Evolutionary conservation across 2,113 vertebrate genomes (phyloP), one percentile per base, ranked within the genome.

Genomic region (Lepisosteus oculatus): DNA sequence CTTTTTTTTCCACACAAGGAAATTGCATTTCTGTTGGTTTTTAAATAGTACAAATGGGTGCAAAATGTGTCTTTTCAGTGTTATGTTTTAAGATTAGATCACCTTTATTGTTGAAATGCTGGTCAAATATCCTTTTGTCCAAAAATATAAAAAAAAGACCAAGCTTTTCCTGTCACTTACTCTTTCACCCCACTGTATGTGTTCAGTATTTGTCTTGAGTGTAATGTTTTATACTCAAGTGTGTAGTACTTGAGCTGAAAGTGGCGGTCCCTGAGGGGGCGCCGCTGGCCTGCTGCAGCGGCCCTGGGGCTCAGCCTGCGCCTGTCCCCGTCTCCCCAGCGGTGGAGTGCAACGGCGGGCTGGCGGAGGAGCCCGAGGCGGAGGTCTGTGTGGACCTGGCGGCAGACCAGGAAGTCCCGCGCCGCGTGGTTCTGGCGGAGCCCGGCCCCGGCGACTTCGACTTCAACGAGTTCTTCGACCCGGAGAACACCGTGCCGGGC

Each of bases 401-500:
- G 77, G 90, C 95, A 54, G 96, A 98, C 83, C 97, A 98, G 79
- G 97, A 98, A 79, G 97, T 97, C 78, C 96, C 95, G 41, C 94
- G 89, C 77, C 90, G 95, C 6, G 88, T 92, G 0, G 83, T 94
- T 62, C 80, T 97, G 55, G 92, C 94, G 8, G 96, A 97, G 76
- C 91, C 94, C 63, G 87, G 94, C 14, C 85, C 92, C 13, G 95
- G 96, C 85, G 97, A 98, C 61, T 99, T 99, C 88, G 97, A 99
- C 88, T 98, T 98, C 88, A 98, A 99, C 79, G 97, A 99, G 75
- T 98, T 98, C 85, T 99, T 98, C 87, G 98, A 98, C 86, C 88
- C 99, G 85, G 97, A 99, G 83, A 98, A 98, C 85, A 96, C 93
- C 3, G 95, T 99, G 89, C 97, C 97, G 72, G 94, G 94, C 62